Evolutionary conservation across 2,888 invertebrate species (phyloP), one percentile per base, ranked within the genome.

Genomic region (Cosmia trapezina): DNA sequence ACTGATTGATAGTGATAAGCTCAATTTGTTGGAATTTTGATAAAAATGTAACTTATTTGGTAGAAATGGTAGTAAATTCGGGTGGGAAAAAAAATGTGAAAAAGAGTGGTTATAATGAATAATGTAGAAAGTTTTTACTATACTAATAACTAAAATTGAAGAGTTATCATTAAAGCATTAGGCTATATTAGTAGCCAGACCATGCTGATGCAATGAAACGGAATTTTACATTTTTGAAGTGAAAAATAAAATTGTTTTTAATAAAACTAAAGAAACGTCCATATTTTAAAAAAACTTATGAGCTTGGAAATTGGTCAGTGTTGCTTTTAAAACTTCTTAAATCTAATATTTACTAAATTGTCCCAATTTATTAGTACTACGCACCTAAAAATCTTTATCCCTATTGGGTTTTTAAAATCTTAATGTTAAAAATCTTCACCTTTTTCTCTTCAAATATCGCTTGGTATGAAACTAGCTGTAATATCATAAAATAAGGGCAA

Each of bases 261-360:
- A 49, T 47, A 3, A 43, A 53, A 53, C 14, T 43, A 33, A 60
- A 43, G 19, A 67, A 70, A 78, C 85, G 84, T 84, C 84, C 85
- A 83, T 28, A 69, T 74, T 76, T 73, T 49, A 22, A 72, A 22
- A 72, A 69, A 53, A 74, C 45, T 62, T 53, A 76, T 71, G 76
- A 83, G 84, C 84, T 84, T 84, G 73, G 54, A 49, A 41, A 41
- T 70, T 78, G 64, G 68, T 73, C 64, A 78, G 68, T 78, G 78
- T 82, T 70, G 82, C 73, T 82, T 82, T 67, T 66, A 33, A 65
- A 63, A 22, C 19, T 59, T 54, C 22, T 45, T 70, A 45, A 57
- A 60, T 56, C n/a, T 69, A 53, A 43, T 37, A 37, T 33, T 49
- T 59, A 62, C 56, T 69, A 63, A 61, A 76, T 59, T 41, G 22